Evolutionary conservation across 2,888 invertebrate species (phyloP), one percentile per base, ranked within the genome.

Genomic region (Limenitis camilla): DNA sequence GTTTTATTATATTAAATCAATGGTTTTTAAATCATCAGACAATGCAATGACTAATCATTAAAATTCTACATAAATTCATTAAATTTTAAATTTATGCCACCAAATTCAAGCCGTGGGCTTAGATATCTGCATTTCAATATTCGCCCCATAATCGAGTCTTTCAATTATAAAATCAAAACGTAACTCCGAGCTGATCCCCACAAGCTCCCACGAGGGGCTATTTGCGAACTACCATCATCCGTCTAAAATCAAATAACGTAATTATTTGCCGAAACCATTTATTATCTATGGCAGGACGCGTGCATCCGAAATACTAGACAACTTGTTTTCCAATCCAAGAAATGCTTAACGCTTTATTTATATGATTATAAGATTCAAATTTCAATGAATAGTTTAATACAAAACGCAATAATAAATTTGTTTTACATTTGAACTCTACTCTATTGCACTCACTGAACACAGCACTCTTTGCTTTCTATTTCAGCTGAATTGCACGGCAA

Each of bases 261-360:
- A 83, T 83, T 85, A 86, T 85, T 86, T 85, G 84, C 78, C 73
- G 72, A 84, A 84, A 81, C 81, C 77, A 84, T 86, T 84, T 84
- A 80, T 80, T 82, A 80, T 83, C 81, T 75, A 76, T 70, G 69
- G 75, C 74, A 74, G 77, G 77, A 78, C 74, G 81, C 76, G 81
- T 81, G 84, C 72, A 74, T 61, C 53, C 52, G 50, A 54, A 56
- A 48, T 47, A 52, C 47, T 39, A 40, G 44, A 42, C 31, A 42
- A 33, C n/a, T 8, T 6, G 2, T n/a, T 42, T 6, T 38, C 0
- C 40, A n/a, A 3, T 9, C 36, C 2, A 60, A 68, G 68, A 68
- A 70, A 69, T 54, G 61, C 53, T 55, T 59, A 45, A 43, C 11
- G 33, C 44, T 47, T 49, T 64, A 62, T 50, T 19, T 0, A 0